Evolutionary conservation across 1,140 invertebrate species (phyloP).

Genomic region (Scylla paramamosain): DNA sequence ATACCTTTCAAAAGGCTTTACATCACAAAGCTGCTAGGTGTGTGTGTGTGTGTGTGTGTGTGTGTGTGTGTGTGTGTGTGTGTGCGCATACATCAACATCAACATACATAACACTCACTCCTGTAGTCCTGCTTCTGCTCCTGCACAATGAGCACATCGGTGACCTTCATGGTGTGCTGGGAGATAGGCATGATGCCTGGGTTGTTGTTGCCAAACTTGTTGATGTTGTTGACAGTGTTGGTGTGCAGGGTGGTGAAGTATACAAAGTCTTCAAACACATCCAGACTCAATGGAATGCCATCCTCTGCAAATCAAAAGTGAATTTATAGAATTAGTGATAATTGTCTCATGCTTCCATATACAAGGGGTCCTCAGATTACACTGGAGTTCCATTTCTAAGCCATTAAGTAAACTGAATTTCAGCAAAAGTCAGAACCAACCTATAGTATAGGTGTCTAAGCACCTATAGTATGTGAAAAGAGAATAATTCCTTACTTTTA

Average conservation of each 20-base stretch:
- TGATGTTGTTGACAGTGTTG: constrained; percentile 85
- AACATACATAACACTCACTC: constrained; percentile 79
- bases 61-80: no score
- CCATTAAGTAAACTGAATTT: no score
- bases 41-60: no score
- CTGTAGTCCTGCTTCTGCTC: constrained; percentile 84
- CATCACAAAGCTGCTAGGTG: no score
- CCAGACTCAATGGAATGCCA: constrained; percentile 85
- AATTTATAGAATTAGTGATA: not conserved
- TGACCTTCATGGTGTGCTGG: constrained; percentile 83
- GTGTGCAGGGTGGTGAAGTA: constrained; percentile 85
- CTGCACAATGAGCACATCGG: constrained; percentile 86
- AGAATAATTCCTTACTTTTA: no score
- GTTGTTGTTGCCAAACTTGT: constrained; percentile 86
- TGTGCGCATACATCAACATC: no score
- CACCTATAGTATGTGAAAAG: no score
- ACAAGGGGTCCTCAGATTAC: not conserved
- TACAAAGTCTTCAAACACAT: constrained; percentile 87
- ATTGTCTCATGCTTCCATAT: not conserved
- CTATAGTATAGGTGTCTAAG: no score
- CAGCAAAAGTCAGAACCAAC: no score
- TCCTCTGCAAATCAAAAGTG: constrained; percentile 77
- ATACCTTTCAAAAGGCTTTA: no score
- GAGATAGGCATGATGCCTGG: constrained; percentile 81
- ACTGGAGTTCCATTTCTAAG: no score